Conservation (phyloP, 2,888 invertebrate species). For the Nysson spinosus region DNA sequence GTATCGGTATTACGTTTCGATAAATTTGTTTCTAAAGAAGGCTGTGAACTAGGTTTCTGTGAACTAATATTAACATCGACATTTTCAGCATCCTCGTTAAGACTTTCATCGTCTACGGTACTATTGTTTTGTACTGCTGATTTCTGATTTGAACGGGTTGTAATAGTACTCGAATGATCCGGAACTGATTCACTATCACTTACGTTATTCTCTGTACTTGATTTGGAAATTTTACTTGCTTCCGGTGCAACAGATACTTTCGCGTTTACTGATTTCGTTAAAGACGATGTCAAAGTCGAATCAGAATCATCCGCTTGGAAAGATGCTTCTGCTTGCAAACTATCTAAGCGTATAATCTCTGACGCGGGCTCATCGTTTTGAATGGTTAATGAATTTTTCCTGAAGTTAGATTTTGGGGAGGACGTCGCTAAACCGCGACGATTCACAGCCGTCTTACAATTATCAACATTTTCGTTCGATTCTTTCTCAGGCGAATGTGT, state of each 20-base stretch:
- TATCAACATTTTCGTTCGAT: background rate
- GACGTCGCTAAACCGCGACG: background rate
- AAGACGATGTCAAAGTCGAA: background rate
- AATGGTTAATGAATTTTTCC: conserved; percentile 8
- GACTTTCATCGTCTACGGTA: conserved; percentile 8
- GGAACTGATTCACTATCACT: background rate
- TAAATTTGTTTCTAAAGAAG: background rate
- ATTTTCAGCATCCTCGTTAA: conserved; percentile 28
- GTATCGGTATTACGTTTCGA: conserved; percentile 20
- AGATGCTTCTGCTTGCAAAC: background rate
- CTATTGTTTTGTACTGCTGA: background rate
- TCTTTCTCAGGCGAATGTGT: background rate
- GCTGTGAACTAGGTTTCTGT: background rate
- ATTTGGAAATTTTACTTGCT: conserved; percentile 6
- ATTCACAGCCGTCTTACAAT: conserved; percentile 16
- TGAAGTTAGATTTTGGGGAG: conserved; percentile 1
- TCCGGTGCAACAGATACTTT: background rate
- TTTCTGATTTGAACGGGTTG: conserved; percentile 2
- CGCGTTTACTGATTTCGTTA: background rate
- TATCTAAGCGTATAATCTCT: conserved; percentile 6
- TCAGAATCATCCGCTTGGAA: conserved; percentile 20
- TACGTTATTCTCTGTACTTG: conserved; percentile 2
- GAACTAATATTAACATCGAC: conserved; percentile 19
- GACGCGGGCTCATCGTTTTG: conserved; percentile 7
- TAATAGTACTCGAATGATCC: background rate